phyloP scores from a whole-genome alignment of 64 coral and sea anemone genomes.

The Orbicella faveolata region DNA sequence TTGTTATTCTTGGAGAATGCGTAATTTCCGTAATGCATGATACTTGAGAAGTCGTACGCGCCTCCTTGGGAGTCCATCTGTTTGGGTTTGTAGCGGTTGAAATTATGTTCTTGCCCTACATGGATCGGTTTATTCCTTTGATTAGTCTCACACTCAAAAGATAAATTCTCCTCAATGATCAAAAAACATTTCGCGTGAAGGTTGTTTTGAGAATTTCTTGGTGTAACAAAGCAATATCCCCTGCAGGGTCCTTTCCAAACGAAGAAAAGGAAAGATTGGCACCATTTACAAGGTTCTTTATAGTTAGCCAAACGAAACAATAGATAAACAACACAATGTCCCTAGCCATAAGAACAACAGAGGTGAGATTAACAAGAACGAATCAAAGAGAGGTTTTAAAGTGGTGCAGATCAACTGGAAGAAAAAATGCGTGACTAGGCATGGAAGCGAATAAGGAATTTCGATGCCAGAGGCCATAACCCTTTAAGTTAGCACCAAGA shows the following conservation, averaged over 20 bases:
- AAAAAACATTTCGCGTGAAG: background rate
- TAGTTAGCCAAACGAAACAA: too few species aligned
- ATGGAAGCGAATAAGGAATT: too few species aligned
- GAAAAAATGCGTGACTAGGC: too few species aligned
- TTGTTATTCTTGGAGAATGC: conserved; percentile 56
- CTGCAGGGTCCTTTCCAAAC: too few species aligned
- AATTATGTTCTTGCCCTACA: conserved; percentile 44
- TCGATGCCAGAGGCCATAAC: too few species aligned
- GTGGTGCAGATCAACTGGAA: too few species aligned
- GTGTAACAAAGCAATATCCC: background rate
- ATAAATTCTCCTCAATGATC: background rate
- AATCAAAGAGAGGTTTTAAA: too few species aligned
- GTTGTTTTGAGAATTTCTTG: background rate
- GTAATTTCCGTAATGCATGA: conserved; percentile 76
- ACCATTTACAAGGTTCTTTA: too few species aligned
- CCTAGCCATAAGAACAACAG: background rate
- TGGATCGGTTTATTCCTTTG: too few species aligned
- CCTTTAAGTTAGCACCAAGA: too few species aligned
- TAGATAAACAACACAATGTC: background rate
- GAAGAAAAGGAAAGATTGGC: too few species aligned
- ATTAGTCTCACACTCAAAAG: background rate
- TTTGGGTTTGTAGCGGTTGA: conserved; percentile 47
- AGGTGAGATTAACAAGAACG: too few species aligned
- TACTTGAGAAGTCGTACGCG: conserved; percentile 45
- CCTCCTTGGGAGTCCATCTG: background rate